Evolutionary conservation across 2,797 vertebrate genomes (phyloP).

Genomic region (Scolopax rusticola): DNA sequence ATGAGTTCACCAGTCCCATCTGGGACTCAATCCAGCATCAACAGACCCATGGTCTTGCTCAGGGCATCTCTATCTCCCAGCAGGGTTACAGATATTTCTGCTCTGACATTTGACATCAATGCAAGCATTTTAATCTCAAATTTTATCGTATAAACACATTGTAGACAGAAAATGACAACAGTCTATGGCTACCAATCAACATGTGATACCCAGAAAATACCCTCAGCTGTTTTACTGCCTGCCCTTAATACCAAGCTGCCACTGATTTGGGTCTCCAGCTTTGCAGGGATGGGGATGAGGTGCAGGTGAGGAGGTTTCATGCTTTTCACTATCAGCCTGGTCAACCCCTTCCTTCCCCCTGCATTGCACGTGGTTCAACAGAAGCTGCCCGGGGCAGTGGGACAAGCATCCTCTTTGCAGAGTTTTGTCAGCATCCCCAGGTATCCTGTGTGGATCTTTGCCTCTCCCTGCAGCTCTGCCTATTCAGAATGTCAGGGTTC

Average conservation of each 20-base stretch:
- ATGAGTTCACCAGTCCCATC: accelerated
- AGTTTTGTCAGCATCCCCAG: neutral
- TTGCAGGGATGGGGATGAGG: neutral
- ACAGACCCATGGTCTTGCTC: accelerated
- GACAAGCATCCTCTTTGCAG: neutral
- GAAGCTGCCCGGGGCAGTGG: neutral
- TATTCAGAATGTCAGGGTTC: neutral
- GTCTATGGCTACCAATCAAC: neutral
- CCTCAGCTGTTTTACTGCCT: neutral
- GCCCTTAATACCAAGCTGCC: neutral
- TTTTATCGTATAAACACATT: neutral
- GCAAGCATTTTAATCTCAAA: neutral
- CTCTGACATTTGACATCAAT: neutral
- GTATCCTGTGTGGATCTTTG: neutral
- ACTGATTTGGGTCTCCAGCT: neutral
- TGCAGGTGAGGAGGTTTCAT: neutral
- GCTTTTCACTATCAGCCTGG: neutral
- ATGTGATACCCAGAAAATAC: neutral
- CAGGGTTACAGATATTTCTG: neutral
- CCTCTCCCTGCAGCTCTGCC: neutral
- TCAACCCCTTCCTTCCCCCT: neutral
- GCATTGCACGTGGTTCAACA: neutral
- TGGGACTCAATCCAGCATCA: neutral
- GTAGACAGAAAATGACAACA: neutral
- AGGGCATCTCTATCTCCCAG: neutral